These are phyloP conservation scores for Ciconia stormi DNA, from an alignment of 2,113 vertebrate species.

Conservation along the genomic window DNA sequence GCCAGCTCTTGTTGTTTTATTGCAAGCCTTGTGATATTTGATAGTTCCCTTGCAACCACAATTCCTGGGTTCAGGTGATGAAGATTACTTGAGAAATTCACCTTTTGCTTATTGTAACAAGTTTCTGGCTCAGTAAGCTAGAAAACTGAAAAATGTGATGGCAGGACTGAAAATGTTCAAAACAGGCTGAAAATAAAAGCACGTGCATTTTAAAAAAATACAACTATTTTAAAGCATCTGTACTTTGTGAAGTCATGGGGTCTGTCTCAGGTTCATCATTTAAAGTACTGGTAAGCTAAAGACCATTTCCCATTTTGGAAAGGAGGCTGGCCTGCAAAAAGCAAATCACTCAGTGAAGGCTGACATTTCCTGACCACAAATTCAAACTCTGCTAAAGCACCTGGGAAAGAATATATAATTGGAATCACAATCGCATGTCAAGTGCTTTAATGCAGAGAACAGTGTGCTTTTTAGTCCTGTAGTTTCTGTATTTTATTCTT, in stretches of 20 bases:
- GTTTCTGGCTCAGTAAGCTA: background rate
- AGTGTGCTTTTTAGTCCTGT: background rate
- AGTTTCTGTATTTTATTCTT: background rate
- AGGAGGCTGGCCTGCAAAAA: background rate
- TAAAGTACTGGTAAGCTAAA: background rate
- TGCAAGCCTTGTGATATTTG: background rate
- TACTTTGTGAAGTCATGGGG: background rate
- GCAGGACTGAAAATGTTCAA: background rate
- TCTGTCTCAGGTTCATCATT: background rate
- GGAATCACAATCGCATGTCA: background rate
- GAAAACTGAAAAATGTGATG: background rate
- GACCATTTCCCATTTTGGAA: background rate
- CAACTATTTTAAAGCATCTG: background rate
- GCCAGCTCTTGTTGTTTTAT: background rate
- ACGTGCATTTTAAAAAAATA: background rate
- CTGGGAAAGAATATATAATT: background rate
- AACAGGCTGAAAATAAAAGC: background rate
- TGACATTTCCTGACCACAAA: background rate
- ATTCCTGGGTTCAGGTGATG: background rate
- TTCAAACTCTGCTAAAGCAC: background rate
- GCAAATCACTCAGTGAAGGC: background rate
- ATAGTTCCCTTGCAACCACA: background rate
- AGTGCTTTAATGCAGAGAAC: background rate
- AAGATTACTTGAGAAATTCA: background rate
- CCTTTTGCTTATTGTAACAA: background rate